Percentiles rank a stretch among this genome's conserved stretches.
These are phyloP conservation scores for Automeris io DNA, from an alignment of 2,888 invertebrate species.

Conservation along the genomic window DNA sequence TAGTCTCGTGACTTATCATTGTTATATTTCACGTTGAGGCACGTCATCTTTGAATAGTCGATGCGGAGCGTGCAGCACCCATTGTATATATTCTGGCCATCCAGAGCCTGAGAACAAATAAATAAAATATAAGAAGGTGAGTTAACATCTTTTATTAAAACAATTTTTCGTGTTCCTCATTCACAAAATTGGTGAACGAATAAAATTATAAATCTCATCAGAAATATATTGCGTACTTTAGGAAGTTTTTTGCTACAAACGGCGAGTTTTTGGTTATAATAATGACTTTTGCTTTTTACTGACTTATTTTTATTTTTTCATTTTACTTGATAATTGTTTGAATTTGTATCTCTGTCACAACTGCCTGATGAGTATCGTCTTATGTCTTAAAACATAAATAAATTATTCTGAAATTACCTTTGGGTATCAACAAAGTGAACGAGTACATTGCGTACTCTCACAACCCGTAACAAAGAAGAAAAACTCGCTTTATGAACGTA, in stretches of 20 bases:
- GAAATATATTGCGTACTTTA: slow-evolving; percentile 27
- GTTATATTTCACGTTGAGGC: slow-evolving; percentile 99
- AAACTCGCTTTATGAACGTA: slow-evolving; percentile 47
- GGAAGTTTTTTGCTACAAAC: slow-evolving; percentile 30
- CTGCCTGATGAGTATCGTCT: not conserved
- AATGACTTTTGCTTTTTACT: slow-evolving; percentile 23
- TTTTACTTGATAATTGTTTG: slow-evolving; percentile 2
- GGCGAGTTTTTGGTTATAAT: slow-evolving; percentile 21
- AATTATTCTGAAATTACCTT: slow-evolving; percentile 1
- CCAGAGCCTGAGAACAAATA: slow-evolving; percentile 86
- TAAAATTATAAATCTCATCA: slow-evolving; percentile 35
- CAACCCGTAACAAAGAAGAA: slow-evolving; percentile 30
- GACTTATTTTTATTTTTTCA: slow-evolving; percentile 19
- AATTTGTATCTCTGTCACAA: not conserved
- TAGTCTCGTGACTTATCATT: slow-evolving; percentile 99
- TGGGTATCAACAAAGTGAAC: slow-evolving; percentile 19
- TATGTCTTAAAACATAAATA: no score
- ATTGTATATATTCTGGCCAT: slow-evolving; percentile 99
- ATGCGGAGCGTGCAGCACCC: slow-evolving; percentile 99
- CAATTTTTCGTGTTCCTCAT: slow-evolving; percentile 36
- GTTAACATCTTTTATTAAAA: slow-evolving; percentile 22
- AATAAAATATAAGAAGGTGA: slow-evolving; percentile 7
- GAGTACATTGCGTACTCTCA: slow-evolving; percentile 15
- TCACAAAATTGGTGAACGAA: slow-evolving; percentile 23
- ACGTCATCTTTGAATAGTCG: slow-evolving; percentile 99